These are phyloP conservation scores for Borostomias antarcticus DNA, from an alignment of 2,797 vertebrate species.

Conservation along the genomic window DNA sequence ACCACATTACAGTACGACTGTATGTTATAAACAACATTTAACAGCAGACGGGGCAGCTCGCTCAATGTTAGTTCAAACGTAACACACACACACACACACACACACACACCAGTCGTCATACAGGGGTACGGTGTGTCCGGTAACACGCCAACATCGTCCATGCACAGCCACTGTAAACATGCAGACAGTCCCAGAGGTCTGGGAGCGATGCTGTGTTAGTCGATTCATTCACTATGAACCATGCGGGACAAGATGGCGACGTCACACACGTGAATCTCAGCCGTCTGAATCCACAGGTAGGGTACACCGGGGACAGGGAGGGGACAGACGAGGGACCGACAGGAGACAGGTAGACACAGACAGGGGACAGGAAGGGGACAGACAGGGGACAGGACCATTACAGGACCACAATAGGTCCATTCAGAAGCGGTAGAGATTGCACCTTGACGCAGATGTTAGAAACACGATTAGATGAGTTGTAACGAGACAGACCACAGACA, in stretches of 20 bases:
- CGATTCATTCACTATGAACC: background rate
- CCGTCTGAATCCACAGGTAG: background rate
- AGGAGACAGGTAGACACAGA: background rate
- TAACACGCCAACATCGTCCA: conserved; percentile 23
- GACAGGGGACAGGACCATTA: background rate
- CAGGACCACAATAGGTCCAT: too few species aligned
- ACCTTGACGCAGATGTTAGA: too few species aligned
- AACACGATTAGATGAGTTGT: too few species aligned
- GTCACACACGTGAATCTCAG: conserved; percentile 19
- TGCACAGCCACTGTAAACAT: background rate
- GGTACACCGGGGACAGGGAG: background rate
- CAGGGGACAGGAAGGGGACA: background rate
- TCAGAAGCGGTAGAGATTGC: too few species aligned
- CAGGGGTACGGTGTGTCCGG: conserved; percentile 18
- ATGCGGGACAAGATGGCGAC: background rate
- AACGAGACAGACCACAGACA: background rate
- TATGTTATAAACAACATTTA: background rate
- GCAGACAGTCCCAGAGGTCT: too few species aligned
- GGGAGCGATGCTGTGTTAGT: too few species aligned
- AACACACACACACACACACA: background rate
- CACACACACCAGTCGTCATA: conserved; percentile 22
- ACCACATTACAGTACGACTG: too few species aligned
- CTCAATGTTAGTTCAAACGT: background rate
- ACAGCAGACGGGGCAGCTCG: too few species aligned
- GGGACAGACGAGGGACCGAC: background rate